These are phyloP conservation scores for Rhadina sibilatrix DNA, from an alignment of 2,113 vertebrate species.

Conservation along the genomic window DNA sequence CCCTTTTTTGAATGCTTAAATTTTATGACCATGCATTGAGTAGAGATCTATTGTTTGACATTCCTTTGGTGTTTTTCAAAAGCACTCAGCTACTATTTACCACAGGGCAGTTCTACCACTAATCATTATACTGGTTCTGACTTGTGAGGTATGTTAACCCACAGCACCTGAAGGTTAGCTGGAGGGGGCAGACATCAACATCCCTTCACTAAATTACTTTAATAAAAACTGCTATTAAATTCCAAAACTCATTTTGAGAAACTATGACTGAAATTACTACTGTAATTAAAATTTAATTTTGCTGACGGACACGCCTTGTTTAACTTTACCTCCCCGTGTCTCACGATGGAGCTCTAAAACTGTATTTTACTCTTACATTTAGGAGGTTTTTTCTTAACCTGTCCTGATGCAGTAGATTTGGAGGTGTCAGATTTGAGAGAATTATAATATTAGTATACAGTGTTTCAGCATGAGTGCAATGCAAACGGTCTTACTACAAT, in stretches of 20 bases:
- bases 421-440: not conserved
- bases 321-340: not conserved
- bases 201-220: not conserved
- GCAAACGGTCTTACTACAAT: not conserved
- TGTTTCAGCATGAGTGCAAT: not conserved
- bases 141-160: not conserved
- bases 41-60: not conserved
- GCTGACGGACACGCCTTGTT: not conserved
- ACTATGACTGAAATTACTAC: not conserved
- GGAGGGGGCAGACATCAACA: not conserved
- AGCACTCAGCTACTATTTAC: not conserved
- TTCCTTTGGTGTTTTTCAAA: not conserved
- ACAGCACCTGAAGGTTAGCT: not conserved
- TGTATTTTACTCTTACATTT: not conserved
- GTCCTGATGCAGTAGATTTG: not conserved
- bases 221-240: not conserved
- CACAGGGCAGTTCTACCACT: fast-evolving
- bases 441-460: not conserved
- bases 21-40: not conserved
- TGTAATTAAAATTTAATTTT: not conserved
- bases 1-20: not conserved
- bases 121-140: not conserved
- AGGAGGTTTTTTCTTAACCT: not conserved
- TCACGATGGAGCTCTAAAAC: not conserved
- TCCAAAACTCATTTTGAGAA: not conserved